These are phyloP conservation scores for Dynastes hyllus DNA, from an alignment of 2,888 invertebrate species.

Conservation along the genomic window DNA sequence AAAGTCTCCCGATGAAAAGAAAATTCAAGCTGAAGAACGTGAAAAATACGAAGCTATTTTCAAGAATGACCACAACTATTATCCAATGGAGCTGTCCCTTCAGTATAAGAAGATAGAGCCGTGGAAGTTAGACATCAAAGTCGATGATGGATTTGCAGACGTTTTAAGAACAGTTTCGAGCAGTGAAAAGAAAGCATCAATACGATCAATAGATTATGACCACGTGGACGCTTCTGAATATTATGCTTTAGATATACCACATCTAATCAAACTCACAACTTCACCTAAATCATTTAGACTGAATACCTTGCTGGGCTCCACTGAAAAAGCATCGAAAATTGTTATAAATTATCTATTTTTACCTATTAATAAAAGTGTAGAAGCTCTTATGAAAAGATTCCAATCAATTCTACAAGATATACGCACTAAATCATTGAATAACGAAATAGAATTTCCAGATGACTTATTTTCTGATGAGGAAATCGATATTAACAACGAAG, in stretches of 20 bases:
- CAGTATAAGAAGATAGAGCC: conserved; percentile 12
- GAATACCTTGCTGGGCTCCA: conserved; percentile 15
- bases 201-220: background rate
- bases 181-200: background rate
- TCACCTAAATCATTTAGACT: conserved; percentile 2
- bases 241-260: background rate
- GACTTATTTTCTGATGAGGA: conserved; percentile 50
- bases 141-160: conserved; percentile 6
- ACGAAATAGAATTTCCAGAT: conserved; percentile 15
- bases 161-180: background rate
- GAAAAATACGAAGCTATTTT: conserved; percentile 51
- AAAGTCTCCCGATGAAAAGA: conserved; percentile 24
- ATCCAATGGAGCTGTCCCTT: conserved; percentile 45
- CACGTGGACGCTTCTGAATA: background rate
- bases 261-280: conserved; percentile 11
- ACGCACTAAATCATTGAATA: background rate
- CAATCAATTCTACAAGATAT: conserved; percentile 29
- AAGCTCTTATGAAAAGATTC: conserved; percentile 23
- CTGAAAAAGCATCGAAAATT: conserved; percentile 28
- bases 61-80: conserved; percentile 46
- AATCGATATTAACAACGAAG: conserved; percentile 21
- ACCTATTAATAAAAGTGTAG: conserved; percentile 9
- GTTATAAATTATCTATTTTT: conserved; percentile 42
- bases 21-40: conserved; percentile 57
- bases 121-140: conserved; percentile 2